Evolutionary conservation across 1,140 invertebrate species (phyloP).

Genomic region (Zaprionus vittiger): DNA sequence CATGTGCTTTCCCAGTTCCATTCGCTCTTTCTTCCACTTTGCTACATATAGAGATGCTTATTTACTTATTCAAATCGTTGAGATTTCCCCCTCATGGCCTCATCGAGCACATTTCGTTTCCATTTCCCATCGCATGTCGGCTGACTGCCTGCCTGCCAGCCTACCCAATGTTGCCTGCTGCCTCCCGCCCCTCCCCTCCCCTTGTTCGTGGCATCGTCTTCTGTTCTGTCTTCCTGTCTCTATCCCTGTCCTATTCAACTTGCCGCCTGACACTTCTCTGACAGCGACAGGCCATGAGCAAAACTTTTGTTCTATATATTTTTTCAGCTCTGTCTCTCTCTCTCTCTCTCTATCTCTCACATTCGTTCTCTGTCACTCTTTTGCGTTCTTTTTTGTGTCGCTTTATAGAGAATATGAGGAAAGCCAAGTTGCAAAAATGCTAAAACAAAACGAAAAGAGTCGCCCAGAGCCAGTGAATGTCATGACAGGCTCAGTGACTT

Average conservation of each 20-base stretch:
- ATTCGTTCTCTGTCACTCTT: neutral
- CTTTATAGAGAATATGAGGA: constrained; percentile 53
- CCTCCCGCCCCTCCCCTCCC: constrained; percentile 4
- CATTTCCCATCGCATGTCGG: constrained; percentile 48
- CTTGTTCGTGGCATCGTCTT: constrained; percentile 25
- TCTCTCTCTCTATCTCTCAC: neutral
- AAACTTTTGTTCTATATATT: constrained; percentile 81
- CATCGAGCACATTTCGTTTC: constrained; percentile 34
- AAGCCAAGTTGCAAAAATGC: constrained; percentile 67
- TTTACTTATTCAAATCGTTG: constrained; percentile 82
- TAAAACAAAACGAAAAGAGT: constrained; percentile 69
- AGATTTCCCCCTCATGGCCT: constrained; percentile 36
- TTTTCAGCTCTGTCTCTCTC: constrained; percentile 3
- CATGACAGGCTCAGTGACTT: constrained; percentile 82
- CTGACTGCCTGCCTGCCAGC: constrained; percentile 27
- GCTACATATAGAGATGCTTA: constrained; percentile 61
- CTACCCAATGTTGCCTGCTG: neutral
- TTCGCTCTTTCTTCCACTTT: neutral
- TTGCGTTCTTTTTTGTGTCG: constrained; percentile 34
- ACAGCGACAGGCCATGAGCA: constrained; percentile 75
- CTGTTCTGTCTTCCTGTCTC: constrained; percentile 25
- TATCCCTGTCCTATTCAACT: constrained; percentile 71
- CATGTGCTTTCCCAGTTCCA: constrained; percentile 48
- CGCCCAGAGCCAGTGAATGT: constrained; percentile 63
- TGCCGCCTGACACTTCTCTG: constrained; percentile 83